A percentile compares a stretch with the other conserved stretches of the same genome.
phyloP scores from a whole-genome alignment of 2,113 vertebrate species.

The Irena cyanogastra region DNA sequence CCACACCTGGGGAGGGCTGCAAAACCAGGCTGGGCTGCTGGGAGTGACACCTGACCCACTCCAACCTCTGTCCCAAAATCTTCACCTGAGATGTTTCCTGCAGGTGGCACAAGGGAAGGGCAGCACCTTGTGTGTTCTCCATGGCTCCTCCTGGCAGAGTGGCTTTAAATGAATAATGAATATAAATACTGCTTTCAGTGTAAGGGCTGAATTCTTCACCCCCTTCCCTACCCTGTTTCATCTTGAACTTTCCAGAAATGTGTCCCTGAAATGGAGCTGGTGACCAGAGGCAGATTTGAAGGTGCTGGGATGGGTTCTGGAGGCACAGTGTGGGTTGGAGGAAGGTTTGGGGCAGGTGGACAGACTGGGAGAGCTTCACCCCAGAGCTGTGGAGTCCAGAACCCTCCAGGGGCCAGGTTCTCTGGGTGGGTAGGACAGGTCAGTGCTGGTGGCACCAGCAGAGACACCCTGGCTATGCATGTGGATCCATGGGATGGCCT shows the following conservation, averaged over 20 bases:
- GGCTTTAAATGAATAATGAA: background rate
- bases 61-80: fast-evolving
- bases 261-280: background rate
- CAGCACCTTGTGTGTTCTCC: background rate
- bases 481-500: background rate
- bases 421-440: fast-evolving
- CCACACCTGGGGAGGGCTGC: background rate
- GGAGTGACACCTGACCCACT: background rate
- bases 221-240: background rate
- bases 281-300: background rate
- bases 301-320: background rate
- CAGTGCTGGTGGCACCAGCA: background rate
- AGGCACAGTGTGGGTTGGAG: fast-evolving
- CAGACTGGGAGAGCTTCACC: background rate
- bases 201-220: background rate
- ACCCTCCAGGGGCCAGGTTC: fast-evolving
- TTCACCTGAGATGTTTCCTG: background rate
- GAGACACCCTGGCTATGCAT: background rate
- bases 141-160: background rate
- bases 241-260: background rate
- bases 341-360: background rate
- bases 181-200: fast-evolving
- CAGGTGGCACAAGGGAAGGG: background rate
- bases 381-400: background rate
- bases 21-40: background rate